Percentiles rank a stretch among this genome's conserved stretches.
These are phyloP conservation scores for Bubalus kerabau DNA, from an alignment of 2,113 vertebrate genomes.

Conservation along the genomic window DNA sequence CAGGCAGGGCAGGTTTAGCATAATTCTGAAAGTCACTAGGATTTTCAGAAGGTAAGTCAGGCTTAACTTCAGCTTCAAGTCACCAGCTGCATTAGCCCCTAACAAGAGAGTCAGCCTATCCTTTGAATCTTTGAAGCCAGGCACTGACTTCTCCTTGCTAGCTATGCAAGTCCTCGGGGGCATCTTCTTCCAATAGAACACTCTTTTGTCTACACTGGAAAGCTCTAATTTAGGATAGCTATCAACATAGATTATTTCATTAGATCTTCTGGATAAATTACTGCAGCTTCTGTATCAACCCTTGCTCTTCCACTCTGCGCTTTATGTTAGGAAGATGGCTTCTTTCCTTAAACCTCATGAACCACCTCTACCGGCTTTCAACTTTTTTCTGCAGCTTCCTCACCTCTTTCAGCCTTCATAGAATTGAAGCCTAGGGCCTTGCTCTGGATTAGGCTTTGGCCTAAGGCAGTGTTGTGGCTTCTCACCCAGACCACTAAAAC, in stretches of 20 bases:
- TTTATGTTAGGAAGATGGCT: not conserved
- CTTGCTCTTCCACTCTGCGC: rapidly evolving
- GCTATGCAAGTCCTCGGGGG: not conserved
- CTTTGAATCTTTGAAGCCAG: not conserved
- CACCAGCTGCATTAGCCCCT: not conserved
- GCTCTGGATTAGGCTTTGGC: not conserved
- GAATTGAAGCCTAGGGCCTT: not conserved
- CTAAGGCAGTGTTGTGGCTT: not conserved
- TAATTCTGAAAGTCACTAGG: not conserved
- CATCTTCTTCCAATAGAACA: not conserved
- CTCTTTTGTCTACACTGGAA: not conserved
- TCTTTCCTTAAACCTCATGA: not conserved
- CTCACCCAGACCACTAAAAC: not conserved
- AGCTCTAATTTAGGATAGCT: not conserved
- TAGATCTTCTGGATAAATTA: not conserved
- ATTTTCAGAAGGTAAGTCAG: not conserved
- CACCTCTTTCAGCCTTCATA: not conserved
- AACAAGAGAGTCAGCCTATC: not conserved
- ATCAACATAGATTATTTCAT: not conserved
- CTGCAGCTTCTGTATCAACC: not conserved
- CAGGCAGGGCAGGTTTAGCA: not conserved
- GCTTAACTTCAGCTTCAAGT: not conserved
- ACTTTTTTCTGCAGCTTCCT: not conserved
- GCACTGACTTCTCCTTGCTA: not conserved
- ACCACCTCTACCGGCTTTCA: not conserved